Evolutionary conservation across 2,797 vertebrate genomes (phyloP).

Genomic region (Manis crassicaudata): DNA sequence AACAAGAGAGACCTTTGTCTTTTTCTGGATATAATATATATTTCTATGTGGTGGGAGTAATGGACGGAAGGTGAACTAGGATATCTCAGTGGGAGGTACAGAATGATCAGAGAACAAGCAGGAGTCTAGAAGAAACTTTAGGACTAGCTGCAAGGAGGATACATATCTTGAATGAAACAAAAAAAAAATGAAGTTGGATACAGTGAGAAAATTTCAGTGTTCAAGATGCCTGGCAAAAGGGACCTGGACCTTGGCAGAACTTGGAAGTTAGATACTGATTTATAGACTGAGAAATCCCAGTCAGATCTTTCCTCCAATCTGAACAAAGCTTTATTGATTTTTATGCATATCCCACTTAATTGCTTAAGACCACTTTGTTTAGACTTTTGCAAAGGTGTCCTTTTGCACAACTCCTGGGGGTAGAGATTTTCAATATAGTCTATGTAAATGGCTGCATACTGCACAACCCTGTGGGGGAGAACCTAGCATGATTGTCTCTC

Average conservation of each 20-base stretch:
- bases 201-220: background rate
- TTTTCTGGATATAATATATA: background rate
- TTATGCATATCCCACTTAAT: background rate
- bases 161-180: background rate
- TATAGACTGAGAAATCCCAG: background rate
- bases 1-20: background rate
- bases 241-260: background rate
- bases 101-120: background rate
- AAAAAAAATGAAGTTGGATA: background rate
- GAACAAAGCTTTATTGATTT: background rate
- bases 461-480: background rate
- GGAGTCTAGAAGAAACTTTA: background rate
- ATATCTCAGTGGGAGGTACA: background rate
- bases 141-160: accelerated
- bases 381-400: background rate
- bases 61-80: background rate
- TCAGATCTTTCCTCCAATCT: background rate
- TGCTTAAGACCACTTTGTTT: background rate
- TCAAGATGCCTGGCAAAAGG: background rate
- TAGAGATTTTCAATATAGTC: background rate
- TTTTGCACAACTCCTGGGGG: background rate
- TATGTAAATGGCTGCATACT: background rate
- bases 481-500: background rate
- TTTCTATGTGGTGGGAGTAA: background rate
- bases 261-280: background rate